Evolutionary conservation across 2,888 invertebrate species (phyloP).

Genomic region (Tridacna crocea): DNA sequence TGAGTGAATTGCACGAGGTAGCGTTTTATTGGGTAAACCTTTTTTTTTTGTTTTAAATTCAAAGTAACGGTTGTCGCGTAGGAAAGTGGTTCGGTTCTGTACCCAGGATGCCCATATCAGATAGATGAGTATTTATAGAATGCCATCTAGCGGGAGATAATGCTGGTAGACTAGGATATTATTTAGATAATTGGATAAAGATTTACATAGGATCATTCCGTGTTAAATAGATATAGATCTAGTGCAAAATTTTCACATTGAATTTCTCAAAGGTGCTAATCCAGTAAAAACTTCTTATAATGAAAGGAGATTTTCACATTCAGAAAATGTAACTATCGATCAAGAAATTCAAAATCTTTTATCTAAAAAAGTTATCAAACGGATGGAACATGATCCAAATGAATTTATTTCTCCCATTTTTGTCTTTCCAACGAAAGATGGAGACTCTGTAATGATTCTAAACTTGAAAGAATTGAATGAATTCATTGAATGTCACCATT

Average conservation of each 20-base stretch:
- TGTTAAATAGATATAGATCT: no score
- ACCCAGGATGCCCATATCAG: no score
- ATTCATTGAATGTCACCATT: conserved; percentile 42
- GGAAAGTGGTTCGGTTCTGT: no score
- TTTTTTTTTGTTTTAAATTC: no score
- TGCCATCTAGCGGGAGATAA: no score
- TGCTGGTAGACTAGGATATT: conserved; percentile 32
- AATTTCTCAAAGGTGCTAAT: no score
- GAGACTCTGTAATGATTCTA: conserved; percentile 47
- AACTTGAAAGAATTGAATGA: no score
- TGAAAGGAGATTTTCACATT: conserved; percentile 1
- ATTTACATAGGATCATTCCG: no score
- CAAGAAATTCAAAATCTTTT: conserved; percentile 36
- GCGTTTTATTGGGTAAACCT: no score
- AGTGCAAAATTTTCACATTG: conserved; percentile 23
- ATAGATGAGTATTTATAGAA: no score
- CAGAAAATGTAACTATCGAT: conserved; percentile 8
- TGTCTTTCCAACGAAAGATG: conserved; percentile 38
- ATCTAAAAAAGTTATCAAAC: conserved; percentile 28
- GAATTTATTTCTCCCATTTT: conserved; percentile 55
- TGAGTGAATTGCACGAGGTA: no score
- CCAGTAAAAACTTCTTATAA: not conserved
- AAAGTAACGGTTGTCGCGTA: no score
- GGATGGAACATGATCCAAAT: conserved; percentile 1
- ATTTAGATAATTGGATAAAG: conserved; percentile 52